phyloP scores from a whole-genome alignment of 1,140 invertebrate genomes.

The Drosophila pandora region DNA sequence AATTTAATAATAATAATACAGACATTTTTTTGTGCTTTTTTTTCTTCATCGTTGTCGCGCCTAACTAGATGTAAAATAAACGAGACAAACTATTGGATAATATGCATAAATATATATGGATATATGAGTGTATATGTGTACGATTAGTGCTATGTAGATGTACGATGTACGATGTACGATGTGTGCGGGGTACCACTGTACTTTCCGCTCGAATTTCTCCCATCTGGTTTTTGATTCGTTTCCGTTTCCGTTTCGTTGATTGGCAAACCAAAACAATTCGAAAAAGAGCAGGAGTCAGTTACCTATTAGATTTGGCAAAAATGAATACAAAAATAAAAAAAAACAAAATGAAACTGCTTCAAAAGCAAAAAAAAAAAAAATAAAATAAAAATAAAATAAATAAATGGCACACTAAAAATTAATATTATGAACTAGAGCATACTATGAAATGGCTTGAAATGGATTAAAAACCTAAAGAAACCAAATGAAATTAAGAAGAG shows the following conservation, averaged over 20 bases:
- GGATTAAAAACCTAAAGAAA: slow-evolving; percentile 24
- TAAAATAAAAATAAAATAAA: slow-evolving; percentile 58
- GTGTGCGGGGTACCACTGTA: slow-evolving; percentile 50
- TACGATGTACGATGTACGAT: slow-evolving; percentile 12
- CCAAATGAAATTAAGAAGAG: slow-evolving; percentile 21
- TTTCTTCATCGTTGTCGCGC: slow-evolving; percentile 57
- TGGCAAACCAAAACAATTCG: slow-evolving; percentile 76
- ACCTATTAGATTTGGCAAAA: slow-evolving; percentile 82
- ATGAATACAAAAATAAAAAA: slow-evolving; percentile 36
- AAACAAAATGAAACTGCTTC: slow-evolving; percentile 62
- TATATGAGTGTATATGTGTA: slow-evolving; percentile 45
- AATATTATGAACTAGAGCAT: slow-evolving; percentile 46
- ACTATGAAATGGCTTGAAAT: slow-evolving; percentile 56
- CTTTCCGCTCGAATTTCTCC: slow-evolving; percentile 37
- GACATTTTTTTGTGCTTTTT: slow-evolving; percentile 35
- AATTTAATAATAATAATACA: slow-evolving; percentile 5
- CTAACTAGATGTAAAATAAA: slow-evolving; percentile 58
- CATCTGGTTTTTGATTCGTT: slow-evolving; percentile 46
- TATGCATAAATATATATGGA: slow-evolving; percentile 31
- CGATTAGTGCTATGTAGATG: slow-evolving; percentile 27
- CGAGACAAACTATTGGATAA: slow-evolving; percentile 51
- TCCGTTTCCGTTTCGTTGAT: slow-evolving; percentile 67
- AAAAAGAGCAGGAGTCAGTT: slow-evolving; percentile 83
- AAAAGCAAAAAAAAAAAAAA: slow-evolving; percentile 74
- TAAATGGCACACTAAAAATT: slow-evolving; percentile 55